Percentiles rank a stretch among this genome's conserved stretches.
These are phyloP conservation scores for Phania funesta DNA, from an alignment of 2,888 invertebrate species.

Conservation along the genomic window DNA sequence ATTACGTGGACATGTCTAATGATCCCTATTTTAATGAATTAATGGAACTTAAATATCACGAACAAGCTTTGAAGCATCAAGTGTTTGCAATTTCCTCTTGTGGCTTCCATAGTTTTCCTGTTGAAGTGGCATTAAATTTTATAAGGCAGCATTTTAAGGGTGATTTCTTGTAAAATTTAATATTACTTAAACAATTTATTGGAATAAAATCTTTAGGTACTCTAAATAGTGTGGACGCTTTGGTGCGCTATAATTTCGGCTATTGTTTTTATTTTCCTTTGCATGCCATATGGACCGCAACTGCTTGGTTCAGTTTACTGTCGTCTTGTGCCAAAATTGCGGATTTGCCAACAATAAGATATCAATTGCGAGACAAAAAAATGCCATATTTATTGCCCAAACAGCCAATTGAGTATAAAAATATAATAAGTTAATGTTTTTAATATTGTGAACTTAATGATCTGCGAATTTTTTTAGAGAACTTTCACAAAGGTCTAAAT, in stretches of 20 bases:
- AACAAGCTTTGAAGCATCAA: slow-evolving; percentile 86
- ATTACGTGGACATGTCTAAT: slow-evolving; percentile 94
- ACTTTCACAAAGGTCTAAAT: slow-evolving; percentile 39
- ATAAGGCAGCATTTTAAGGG: slow-evolving; percentile 86
- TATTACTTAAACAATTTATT: neutral
- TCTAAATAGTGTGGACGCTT: slow-evolving; percentile 66
- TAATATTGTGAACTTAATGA: neutral
- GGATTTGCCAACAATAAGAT: slow-evolving; percentile 40
- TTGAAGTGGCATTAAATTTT: slow-evolving; percentile 89
- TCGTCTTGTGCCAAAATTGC: slow-evolving; percentile 10
- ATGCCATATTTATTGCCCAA: slow-evolving; percentile 56
- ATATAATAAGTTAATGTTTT: neutral
- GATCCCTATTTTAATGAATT: slow-evolving; percentile 92
- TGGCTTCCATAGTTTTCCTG: slow-evolving; percentile 94
- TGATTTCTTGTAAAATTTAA: slow-evolving; percentile 5
- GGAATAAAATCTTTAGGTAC: slow-evolving; percentile 49
- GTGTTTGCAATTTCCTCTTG: slow-evolving; percentile 92
- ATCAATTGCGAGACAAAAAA: slow-evolving; percentile 15
- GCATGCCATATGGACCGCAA: slow-evolving; percentile 48
- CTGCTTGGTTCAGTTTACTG: slow-evolving; percentile 60
- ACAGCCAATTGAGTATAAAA: slow-evolving; percentile 43
- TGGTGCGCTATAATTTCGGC: slow-evolving; percentile 55
- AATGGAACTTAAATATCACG: slow-evolving; percentile 89
- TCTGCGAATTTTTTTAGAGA: slow-evolving; percentile 18
- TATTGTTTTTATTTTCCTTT: slow-evolving; percentile 22